Conservation (phyloP, 2,113 vertebrate genomes). For the Phoenicopterus ruber region DNA sequence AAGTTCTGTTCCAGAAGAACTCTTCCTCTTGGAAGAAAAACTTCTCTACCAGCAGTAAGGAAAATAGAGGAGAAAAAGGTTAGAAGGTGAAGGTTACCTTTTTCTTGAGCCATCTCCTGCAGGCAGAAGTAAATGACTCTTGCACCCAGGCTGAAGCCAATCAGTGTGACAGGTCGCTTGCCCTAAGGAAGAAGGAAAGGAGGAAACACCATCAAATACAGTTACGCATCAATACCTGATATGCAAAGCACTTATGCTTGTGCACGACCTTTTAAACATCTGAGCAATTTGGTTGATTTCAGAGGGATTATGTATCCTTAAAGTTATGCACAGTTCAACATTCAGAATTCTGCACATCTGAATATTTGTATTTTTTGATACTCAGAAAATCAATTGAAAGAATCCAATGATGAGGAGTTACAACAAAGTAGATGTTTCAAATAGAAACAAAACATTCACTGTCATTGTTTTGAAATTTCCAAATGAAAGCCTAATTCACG, state of each 20-base stretch:
- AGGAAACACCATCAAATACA: background rate
- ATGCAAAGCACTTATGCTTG: background rate
- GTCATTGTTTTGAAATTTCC: background rate
- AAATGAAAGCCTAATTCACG: background rate
- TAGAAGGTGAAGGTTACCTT: constrained; percentile 73
- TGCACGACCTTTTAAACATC: background rate
- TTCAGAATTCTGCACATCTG: background rate
- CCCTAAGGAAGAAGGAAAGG: constrained; percentile 75
- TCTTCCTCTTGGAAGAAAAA: background rate
- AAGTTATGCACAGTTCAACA: background rate
- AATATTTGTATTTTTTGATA: background rate
- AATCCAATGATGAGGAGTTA: background rate
- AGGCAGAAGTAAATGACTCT: constrained; percentile 98
- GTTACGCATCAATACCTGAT: background rate
- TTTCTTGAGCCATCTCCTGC: constrained; percentile 90
- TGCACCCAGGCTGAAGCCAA: constrained; percentile 96
- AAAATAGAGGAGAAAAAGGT: background rate
- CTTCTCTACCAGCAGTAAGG: background rate
- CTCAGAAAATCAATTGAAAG: background rate
- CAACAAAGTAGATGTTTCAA: background rate
- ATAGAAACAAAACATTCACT: background rate
- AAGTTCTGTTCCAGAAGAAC: background rate
- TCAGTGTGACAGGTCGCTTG: constrained; percentile 88
- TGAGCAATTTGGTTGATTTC: background rate
- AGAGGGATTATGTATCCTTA: background rate